A percentile compares a stretch with the other conserved stretches of the same genome.
Conservation (phyloP, 1,140 invertebrate genomes). For the Cataglyphis hispanica region DNA sequence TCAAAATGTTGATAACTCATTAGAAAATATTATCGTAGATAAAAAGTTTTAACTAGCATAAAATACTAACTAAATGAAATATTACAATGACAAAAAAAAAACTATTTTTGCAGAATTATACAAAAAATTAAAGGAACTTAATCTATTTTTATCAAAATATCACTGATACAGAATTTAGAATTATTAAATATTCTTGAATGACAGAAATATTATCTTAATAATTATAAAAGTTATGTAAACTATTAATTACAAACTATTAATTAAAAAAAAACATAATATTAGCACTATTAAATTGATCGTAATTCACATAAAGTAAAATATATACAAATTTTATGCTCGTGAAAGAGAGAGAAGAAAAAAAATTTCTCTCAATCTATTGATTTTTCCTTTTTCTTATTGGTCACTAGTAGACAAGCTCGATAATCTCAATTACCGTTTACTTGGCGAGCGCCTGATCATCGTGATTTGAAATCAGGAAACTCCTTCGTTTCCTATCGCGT, state of each 20-base stretch:
- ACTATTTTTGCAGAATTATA: neutral
- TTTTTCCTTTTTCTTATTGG: constrained; percentile 12
- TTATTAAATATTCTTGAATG: neutral
- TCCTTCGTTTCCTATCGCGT: constrained; percentile 24
- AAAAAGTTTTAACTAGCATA: too few species aligned
- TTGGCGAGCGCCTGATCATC: constrained; percentile 23
- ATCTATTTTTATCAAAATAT: neutral
- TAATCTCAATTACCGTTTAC: constrained; percentile 52
- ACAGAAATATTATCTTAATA: neutral
- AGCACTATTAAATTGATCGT: neutral
- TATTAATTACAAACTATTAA: neutral
- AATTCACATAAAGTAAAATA: neutral
- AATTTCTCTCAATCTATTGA: neutral
- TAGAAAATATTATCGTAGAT: neutral
- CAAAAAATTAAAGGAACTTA: neutral
- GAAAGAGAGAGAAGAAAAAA: neutral
- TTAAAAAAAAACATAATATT: neutral
- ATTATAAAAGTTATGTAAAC: neutral
- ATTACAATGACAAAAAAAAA: neutral
- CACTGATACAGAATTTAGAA: neutral
- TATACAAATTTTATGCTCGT: neutral
- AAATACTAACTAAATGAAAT: too few species aligned
- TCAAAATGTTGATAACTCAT: neutral
- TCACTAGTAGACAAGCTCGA: constrained; percentile 37
- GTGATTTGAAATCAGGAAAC: constrained; percentile 44